Conservation (phyloP, 1,140 invertebrate species). For the Zaprionus kolodkinae region DNA sequence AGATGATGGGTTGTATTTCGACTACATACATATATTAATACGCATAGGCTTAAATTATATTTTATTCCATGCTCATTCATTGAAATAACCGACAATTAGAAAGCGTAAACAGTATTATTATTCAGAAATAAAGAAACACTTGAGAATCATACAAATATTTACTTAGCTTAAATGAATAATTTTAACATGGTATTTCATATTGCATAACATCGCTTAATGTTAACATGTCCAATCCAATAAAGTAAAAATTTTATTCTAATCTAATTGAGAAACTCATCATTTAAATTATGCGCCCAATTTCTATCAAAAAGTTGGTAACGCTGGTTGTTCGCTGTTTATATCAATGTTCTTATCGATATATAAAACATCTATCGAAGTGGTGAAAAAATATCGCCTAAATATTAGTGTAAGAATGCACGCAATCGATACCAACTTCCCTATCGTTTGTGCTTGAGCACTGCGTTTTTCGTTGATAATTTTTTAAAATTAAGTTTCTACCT, state of each 20-base stretch:
- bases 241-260: constrained; percentile 66
- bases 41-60: constrained; percentile 56
- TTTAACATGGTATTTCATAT: constrained; percentile 31
- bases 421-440: constrained; percentile 45
- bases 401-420: constrained; percentile 13
- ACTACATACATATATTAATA: constrained; percentile 46
- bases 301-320: constrained; percentile 22
- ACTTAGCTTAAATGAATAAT: constrained; percentile 55
- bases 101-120: constrained; percentile 74
- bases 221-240: constrained; percentile 49
- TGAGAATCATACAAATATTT: constrained; percentile 62
- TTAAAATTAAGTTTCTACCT: constrained; percentile 65
- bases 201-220: constrained; percentile 62
- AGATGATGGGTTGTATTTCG: constrained; percentile 68
- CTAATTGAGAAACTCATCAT: neutral
- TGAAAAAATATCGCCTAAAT: constrained; percentile 3
- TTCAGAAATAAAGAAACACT: constrained; percentile 68
- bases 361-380: constrained; percentile 2
- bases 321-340: constrained; percentile 23
- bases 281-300: constrained; percentile 6
- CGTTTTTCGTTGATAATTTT: constrained; percentile 80
- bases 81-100: constrained; percentile 56
- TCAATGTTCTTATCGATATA: constrained; percentile 9
- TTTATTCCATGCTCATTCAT: constrained; percentile 59
- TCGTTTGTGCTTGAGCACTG: constrained; percentile 49